Percentiles rank a stretch among this genome's conserved stretches.
These are phyloP conservation scores for Megaceryle maxima DNA, from an alignment of 2,113 vertebrate genomes.

Conservation along the genomic window DNA sequence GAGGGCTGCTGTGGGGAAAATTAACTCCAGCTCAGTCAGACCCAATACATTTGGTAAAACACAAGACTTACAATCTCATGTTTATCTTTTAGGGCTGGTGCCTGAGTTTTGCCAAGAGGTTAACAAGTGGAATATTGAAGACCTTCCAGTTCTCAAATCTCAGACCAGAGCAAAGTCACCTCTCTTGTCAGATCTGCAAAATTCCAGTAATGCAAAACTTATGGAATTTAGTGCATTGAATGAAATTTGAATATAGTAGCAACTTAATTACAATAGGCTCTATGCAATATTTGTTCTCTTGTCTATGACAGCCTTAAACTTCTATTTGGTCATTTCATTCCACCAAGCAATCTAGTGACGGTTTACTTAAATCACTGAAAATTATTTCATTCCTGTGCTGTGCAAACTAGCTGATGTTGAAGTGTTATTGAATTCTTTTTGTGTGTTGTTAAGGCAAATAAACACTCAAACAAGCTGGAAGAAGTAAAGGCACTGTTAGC, in stretches of 20 bases:
- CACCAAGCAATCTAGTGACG: background rate
- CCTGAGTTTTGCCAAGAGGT: background rate
- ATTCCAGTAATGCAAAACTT: constrained; percentile 16
- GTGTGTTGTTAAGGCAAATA: background rate
- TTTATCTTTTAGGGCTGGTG: background rate
- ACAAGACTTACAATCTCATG: background rate
- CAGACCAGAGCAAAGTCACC: background rate
- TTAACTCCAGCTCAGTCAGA: too few relatives aligned
- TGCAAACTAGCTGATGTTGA: background rate
- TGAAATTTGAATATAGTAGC: background rate
- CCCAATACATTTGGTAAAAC: background rate
- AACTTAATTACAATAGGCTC: background rate
- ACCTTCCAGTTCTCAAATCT: background rate
- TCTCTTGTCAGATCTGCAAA: background rate
- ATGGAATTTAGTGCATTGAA: background rate
- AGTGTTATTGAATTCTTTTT: background rate
- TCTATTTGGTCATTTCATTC: background rate
- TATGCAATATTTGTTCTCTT: background rate
- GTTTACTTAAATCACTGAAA: background rate
- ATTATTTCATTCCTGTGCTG: background rate
- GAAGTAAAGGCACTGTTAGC: background rate
- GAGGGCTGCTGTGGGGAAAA: too few relatives aligned
- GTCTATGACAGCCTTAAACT: background rate
- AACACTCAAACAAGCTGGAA: background rate
- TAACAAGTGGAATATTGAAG: background rate